phyloP scores from a whole-genome alignment of 1,140 invertebrate genomes.

The Zophobas atratus region DNA sequence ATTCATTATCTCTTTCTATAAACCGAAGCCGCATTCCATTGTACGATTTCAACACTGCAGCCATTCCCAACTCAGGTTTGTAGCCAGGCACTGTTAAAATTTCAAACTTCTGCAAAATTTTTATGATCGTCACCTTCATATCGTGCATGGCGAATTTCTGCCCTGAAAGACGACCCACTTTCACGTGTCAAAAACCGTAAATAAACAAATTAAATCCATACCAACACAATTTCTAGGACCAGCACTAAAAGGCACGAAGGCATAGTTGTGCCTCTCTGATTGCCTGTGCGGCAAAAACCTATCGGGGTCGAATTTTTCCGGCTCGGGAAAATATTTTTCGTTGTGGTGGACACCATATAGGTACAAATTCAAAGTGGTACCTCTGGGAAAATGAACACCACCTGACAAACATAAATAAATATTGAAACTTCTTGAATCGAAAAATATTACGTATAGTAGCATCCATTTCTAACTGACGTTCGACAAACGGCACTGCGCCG shows the following conservation, averaged over 20 bases:
- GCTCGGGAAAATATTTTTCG: constrained; percentile 75
- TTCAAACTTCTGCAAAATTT: constrained; percentile 64
- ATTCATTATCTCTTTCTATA: too few species aligned
- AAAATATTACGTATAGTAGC: constrained; percentile 42
- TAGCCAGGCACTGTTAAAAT: constrained; percentile 50
- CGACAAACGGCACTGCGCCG: constrained; percentile 79
- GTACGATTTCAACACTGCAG: constrained; percentile 57
- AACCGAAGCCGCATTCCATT: constrained; percentile 54
- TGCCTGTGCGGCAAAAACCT: constrained; percentile 75
- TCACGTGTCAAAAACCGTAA: neutral
- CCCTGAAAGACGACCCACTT: constrained; percentile 58
- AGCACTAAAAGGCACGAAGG: constrained; percentile 78
- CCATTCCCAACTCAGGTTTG: constrained; percentile 44
- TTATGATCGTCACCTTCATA: constrained; percentile 68
- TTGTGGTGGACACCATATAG: constrained; percentile 74
- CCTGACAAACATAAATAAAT: constrained; percentile 5
- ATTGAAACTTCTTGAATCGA: neutral
- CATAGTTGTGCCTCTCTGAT: constrained; percentile 68
- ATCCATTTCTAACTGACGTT: constrained; percentile 71
- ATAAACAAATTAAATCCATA: constrained; percentile 48
- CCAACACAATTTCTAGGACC: constrained; percentile 78
- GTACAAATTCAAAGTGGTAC: constrained; percentile 49
- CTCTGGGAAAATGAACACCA: constrained; percentile 63
- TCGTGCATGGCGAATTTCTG: constrained; percentile 69
- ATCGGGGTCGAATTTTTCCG: constrained; percentile 78